phyloP scores from a whole-genome alignment of 2,888 invertebrate genomes.

The Scrobipalpa costella region DNA sequence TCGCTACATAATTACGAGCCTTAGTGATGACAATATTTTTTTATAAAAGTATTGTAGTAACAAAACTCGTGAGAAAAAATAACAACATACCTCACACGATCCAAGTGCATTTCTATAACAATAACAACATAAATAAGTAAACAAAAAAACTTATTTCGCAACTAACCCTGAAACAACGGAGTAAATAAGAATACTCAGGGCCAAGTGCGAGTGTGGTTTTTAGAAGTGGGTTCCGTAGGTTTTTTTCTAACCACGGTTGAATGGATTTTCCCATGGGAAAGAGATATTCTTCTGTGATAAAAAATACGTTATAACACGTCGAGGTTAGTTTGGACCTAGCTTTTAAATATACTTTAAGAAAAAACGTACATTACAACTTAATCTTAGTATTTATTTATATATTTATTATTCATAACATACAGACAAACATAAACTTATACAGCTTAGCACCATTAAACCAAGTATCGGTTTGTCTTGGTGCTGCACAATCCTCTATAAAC shows the following conservation, averaged over 20 bases:
- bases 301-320: too few relatives aligned
- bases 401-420: neutral
- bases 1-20: too few relatives aligned
- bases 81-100: neutral
- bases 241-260: too few relatives aligned
- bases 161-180: conserved; percentile 57
- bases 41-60: neutral
- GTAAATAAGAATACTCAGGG: conserved; percentile 30
- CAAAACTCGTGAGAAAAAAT: conserved; percentile 3
- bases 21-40: too few relatives aligned
- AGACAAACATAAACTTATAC: too few relatives aligned
- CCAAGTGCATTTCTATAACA: conserved; percentile 17
- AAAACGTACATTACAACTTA: too few relatives aligned
- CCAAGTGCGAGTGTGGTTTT: neutral
- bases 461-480: too few relatives aligned
- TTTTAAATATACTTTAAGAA: too few relatives aligned
- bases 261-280: too few relatives aligned
- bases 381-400: neutral
- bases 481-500: too few relatives aligned
- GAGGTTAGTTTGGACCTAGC: too few relatives aligned
- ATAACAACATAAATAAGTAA: conserved; percentile 31
- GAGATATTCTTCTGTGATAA: neutral
- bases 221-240: neutral
- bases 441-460: too few relatives aligned
- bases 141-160: conserved; percentile 49